Percentiles rank a stretch among this genome's conserved stretches.
Evolutionary conservation across 2,113 vertebrate genomes (phyloP).

Genomic region (Archocentrus centrarchus): DNA sequence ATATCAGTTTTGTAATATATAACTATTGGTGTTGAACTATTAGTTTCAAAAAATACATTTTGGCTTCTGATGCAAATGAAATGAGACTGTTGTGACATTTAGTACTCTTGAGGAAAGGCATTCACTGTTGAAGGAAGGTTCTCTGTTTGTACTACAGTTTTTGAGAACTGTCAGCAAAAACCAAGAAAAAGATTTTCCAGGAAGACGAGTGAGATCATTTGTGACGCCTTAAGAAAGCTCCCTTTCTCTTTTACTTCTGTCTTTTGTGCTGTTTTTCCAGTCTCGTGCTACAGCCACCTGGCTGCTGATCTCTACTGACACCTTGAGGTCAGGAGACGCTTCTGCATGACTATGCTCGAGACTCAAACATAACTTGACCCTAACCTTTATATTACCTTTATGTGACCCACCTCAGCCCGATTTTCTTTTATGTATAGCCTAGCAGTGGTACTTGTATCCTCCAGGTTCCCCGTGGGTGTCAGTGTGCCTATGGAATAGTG

Average conservation of each 20-base stretch:
- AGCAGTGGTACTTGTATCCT: not conserved
- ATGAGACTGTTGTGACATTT: constrained; percentile 15
- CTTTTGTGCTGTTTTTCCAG: not conserved
- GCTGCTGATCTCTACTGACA: constrained; percentile 79
- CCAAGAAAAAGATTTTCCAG: constrained; percentile 14
- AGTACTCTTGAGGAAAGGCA: not conserved
- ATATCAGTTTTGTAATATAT: not conserved
- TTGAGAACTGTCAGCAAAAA: constrained; percentile 24
- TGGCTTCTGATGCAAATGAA: not conserved
- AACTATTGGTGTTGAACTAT: not conserved
- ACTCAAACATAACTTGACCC: constrained; percentile 38
- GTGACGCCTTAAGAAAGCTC: constrained; percentile 61
- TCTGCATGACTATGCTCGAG: constrained; percentile 48
- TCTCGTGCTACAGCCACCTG: not conserved
- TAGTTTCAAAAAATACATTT: not conserved
- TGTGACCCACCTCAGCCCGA: not conserved
- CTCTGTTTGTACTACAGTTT: not conserved
- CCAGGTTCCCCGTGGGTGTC: constrained; percentile 23
- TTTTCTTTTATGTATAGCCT: constrained; percentile 16
- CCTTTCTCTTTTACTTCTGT: constrained; percentile 11
- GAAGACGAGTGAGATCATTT: constrained; percentile 51
- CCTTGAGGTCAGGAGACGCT: constrained; percentile 69
- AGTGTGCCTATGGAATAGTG: constrained; percentile 60
- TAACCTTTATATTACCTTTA: constrained; percentile 37
- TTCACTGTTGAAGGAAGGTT: constrained; percentile 27